These are phyloP conservation scores for Dasypolia templi DNA, from an alignment of 2,888 invertebrate genomes.

Conservation along the genomic window DNA sequence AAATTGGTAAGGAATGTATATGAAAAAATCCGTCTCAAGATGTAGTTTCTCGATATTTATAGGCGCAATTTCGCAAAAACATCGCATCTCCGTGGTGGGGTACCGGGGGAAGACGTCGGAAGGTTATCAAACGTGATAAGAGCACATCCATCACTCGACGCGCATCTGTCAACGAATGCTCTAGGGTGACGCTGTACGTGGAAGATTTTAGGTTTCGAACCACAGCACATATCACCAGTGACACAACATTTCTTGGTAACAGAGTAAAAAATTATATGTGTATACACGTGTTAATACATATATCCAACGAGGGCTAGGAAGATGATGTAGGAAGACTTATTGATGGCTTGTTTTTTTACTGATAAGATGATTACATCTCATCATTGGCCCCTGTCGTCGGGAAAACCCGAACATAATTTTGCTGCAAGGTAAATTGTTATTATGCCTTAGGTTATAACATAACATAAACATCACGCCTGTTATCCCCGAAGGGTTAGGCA, in stretches of 20 bases:
- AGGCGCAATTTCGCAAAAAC: conserved; percentile 76
- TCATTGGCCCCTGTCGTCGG: conserved; percentile 10
- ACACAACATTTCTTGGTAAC: conserved; percentile 38
- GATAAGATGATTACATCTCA: too few species aligned
- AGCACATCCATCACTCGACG: conserved; percentile 85
- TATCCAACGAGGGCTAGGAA: neutral
- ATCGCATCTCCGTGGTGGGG: conserved; percentile 67
- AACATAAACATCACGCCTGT: too few species aligned
- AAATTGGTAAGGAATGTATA: neutral
- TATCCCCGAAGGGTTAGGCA: too few species aligned
- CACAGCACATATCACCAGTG: conserved; percentile 63
- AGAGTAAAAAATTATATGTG: conserved; percentile 13
- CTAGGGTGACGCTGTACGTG: conserved; percentile 72
- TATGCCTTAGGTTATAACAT: conserved; percentile 9
- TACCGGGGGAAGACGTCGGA: conserved; percentile 76
- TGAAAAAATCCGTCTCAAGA: neutral
- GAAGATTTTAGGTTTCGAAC: conserved; percentile 79
- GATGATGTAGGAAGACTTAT: conserved; percentile 7
- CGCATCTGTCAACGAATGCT: conserved; percentile 76
- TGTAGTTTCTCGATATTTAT: conserved; percentile 52
- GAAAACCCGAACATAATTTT: conserved; percentile 28
- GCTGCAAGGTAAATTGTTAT: conserved; percentile 16
- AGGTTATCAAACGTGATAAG: conserved; percentile 88
- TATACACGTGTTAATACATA: neutral
- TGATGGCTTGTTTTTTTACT: conserved; percentile 3